These are phyloP conservation scores for Cyrtodaria siliqua DNA, from an alignment of 2,888 invertebrate species.

Conservation along the genomic window DNA sequence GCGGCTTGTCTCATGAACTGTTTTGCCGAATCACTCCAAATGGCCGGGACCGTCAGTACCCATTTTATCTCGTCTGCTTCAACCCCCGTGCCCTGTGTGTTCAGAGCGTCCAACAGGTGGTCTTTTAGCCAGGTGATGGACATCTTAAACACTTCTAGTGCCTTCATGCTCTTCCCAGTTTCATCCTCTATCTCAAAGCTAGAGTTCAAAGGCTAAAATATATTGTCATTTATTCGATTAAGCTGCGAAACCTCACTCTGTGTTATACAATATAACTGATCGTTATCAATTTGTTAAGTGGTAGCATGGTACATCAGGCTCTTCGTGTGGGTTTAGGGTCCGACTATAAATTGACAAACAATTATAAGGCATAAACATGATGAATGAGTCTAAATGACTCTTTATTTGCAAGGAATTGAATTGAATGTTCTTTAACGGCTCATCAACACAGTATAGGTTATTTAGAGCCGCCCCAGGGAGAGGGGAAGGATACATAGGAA, in stretches of 20 bases:
- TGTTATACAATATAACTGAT: background rate
- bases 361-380: too few species aligned
- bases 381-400: too few species aligned
- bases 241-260: too few species aligned
- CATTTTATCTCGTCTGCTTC: slow-evolving; percentile 17
- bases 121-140: slow-evolving; percentile 42
- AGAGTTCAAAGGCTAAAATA: slow-evolving; percentile 14
- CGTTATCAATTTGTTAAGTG: background rate
- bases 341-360: too few species aligned
- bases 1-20: slow-evolving; percentile 51
- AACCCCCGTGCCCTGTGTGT: background rate
- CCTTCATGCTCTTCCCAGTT: slow-evolving; percentile 37
- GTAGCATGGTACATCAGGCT: too few species aligned
- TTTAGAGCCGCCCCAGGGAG: too few species aligned
- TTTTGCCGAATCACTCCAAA: slow-evolving; percentile 46
- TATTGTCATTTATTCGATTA: too few species aligned
- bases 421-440: too few species aligned
- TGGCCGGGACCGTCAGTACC: slow-evolving; percentile 43
- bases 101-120: background rate
- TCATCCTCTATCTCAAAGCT: slow-evolving; percentile 41
- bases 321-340: too few species aligned
- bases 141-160: slow-evolving; percentile 47
- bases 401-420: too few species aligned
- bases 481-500: too few species aligned
- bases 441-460: too few species aligned